A percentile compares a stretch with the other conserved stretches of the same genome.
These are phyloP conservation scores for Heliothis subflexa DNA, from an alignment of 1,140 invertebrate genomes.

Conservation along the genomic window DNA sequence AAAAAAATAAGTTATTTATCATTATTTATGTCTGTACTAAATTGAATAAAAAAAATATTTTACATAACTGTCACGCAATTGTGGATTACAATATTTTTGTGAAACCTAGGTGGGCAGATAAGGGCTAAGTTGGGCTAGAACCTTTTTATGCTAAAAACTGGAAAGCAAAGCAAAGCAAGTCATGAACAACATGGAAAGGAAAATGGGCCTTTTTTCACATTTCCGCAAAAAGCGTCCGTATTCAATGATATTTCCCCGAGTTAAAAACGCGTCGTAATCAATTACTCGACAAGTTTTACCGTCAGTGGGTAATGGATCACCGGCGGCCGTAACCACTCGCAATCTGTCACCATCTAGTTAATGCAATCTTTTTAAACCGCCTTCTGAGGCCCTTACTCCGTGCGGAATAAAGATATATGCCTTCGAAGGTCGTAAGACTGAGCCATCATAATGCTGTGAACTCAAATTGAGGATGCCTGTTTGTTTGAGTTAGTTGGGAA, in stretches of 20 bases:
- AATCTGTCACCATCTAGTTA: constrained; percentile 43
- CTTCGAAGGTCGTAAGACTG: background rate
- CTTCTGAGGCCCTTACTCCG: background rate
- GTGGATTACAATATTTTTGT: too few relatives aligned
- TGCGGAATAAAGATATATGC: constrained; percentile 6
- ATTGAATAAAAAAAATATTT: too few relatives aligned
- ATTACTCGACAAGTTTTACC: constrained; percentile 32
- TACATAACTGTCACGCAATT: too few relatives aligned
- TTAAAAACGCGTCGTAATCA: constrained; percentile 22
- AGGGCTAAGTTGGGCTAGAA: too few relatives aligned
- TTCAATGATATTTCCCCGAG: background rate
- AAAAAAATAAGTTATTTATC: too few relatives aligned
- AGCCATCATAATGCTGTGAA: background rate
- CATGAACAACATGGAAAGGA: too few relatives aligned
- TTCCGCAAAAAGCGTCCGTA: background rate
- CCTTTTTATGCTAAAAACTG: too few relatives aligned
- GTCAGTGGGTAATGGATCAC: constrained; percentile 43
- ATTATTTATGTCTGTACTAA: too few relatives aligned
- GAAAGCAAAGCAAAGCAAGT: too few relatives aligned
- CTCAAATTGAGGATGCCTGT: background rate
- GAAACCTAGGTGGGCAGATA: too few relatives aligned
- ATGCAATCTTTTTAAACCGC: constrained; percentile 41
- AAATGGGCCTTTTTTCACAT: too few relatives aligned
- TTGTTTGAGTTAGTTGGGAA: too few relatives aligned
- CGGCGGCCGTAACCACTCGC: constrained; percentile 18